These are phyloP conservation scores for Dromaius novaehollandiae DNA, from an alignment of 2,113 vertebrate species.

Conservation along the genomic window DNA sequence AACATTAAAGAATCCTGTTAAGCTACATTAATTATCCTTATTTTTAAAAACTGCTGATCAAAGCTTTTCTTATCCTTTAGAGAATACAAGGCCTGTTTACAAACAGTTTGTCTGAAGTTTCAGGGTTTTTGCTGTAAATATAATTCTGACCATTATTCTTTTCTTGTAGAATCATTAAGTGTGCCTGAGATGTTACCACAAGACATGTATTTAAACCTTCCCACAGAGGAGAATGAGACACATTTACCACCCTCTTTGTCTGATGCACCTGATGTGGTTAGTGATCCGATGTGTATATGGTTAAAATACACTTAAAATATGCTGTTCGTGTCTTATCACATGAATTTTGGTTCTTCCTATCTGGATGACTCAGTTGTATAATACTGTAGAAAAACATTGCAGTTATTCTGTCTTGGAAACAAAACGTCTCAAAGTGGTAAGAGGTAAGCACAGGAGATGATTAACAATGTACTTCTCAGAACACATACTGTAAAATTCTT, in stretches of 20 bases:
- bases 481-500: not conserved
- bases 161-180: conserved; percentile 33
- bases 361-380: not conserved
- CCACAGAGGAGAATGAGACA: conserved; percentile 33
- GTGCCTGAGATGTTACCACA: conserved; percentile 32
- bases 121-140: not conserved
- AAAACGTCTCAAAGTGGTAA: not conserved
- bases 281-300: not conserved
- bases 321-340: not conserved
- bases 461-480: not conserved
- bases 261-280: conserved; percentile 68
- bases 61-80: not conserved
- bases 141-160: not conserved
- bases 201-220: conserved; percentile 63
- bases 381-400: not conserved
- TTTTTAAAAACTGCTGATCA: not conserved
- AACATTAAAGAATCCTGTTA: not conserved
- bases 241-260: not conserved
- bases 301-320: not conserved
- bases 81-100: not conserved
- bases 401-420: not conserved
- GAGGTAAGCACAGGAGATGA: not conserved
- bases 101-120: not conserved
- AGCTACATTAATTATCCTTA: not conserved
- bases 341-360: not conserved